Evolutionary conservation across 2,113 vertebrate genomes (phyloP).

Genomic region (Scytalopus superciliaris): DNA sequence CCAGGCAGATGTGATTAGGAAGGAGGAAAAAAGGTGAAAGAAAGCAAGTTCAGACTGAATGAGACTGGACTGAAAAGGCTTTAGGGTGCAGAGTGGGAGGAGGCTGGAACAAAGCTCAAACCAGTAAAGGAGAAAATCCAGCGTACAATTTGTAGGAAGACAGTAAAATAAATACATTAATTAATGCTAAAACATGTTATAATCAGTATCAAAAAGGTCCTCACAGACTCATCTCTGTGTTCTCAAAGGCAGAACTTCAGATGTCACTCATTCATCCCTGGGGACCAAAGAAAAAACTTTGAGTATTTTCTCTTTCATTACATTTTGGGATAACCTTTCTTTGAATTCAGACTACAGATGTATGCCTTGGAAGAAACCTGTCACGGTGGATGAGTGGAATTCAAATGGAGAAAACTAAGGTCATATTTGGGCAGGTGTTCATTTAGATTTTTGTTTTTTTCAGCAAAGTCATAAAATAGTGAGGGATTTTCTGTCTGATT

Average conservation of each 20-base stretch:
- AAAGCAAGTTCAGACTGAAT: neutral
- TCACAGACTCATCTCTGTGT: neutral
- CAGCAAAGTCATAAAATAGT: neutral
- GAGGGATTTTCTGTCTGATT: neutral
- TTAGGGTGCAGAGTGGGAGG: neutral
- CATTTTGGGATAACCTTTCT: neutral
- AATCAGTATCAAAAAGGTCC: neutral
- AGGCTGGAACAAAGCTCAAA: neutral
- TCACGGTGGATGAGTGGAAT: neutral
- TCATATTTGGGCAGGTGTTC: neutral
- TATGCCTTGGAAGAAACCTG: neutral
- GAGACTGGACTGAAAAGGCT: neutral
- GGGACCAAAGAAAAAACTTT: neutral
- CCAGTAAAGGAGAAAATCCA: neutral
- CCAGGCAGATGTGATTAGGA: neutral
- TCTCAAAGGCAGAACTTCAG: neutral
- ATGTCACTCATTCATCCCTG: neutral
- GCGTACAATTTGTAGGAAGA: neutral
- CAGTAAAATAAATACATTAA: neutral
- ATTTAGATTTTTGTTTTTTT: neutral
- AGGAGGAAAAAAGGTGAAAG: neutral
- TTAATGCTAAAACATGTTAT: neutral
- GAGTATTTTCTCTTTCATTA: neutral
- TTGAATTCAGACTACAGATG: neutral
- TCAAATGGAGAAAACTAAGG: neutral